A percentile compares a stretch with the other conserved stretches of the same genome.
Evolutionary conservation across 2,888 invertebrate species (phyloP).

Genomic region (Sussaba pulchella): DNA sequence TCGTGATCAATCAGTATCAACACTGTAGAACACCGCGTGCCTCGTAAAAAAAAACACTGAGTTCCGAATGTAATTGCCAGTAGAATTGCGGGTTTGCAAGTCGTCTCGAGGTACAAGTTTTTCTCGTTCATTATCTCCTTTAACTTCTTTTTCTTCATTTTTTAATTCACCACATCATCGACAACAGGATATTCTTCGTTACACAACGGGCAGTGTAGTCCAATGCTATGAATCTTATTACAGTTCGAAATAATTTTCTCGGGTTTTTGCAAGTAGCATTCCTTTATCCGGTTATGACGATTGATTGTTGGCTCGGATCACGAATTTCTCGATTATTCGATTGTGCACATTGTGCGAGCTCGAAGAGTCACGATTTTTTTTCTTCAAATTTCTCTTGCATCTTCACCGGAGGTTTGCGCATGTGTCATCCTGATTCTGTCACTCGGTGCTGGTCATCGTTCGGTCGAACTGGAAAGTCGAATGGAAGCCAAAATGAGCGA

Average conservation of each 20-base stretch:
- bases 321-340: conserved; percentile 10
- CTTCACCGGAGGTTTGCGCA: background rate
- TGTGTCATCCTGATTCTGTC: conserved; percentile 13
- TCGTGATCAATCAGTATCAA: background rate
- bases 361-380: conserved; percentile 1
- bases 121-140: conserved; percentile 19
- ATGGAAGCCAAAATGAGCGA: conserved; percentile 21
- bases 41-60: conserved; percentile 6
- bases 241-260: background rate
- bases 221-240: conserved; percentile 21
- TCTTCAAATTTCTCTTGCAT: background rate
- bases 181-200: conserved; percentile 17
- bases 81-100: conserved; percentile 11
- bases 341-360: conserved; percentile 14
- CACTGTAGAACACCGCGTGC: background rate
- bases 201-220: conserved; percentile 24
- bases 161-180: conserved; percentile 21
- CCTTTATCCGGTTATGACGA: background rate
- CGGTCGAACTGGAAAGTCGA: conserved; percentile 5
- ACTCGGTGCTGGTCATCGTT: background rate
- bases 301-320: conserved; percentile 29
- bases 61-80: conserved; percentile 23
- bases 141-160: background rate
- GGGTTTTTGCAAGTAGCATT: background rate
- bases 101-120: conserved; percentile 37